These are phyloP conservation scores for Nymphalis urticae DNA, from an alignment of 2,888 invertebrate genomes.

Conservation along the genomic window DNA sequence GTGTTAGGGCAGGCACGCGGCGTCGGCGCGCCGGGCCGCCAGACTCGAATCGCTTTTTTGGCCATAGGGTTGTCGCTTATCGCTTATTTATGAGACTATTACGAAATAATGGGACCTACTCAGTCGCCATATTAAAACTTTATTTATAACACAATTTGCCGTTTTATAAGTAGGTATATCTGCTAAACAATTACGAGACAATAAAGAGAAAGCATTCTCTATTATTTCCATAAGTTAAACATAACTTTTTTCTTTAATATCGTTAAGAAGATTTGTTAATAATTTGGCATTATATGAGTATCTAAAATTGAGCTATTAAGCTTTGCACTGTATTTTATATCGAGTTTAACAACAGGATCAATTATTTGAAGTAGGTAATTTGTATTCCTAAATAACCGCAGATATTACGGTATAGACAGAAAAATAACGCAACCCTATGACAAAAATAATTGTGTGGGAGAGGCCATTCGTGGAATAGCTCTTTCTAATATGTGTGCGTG, in stretches of 20 bases:
- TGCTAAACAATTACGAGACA: too few species aligned
- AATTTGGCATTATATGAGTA: too few species aligned
- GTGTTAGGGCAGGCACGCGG: slow-evolving; percentile 77
- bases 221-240: too few species aligned
- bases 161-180: not conserved
- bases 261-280: too few species aligned
- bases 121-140: not conserved
- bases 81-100: slow-evolving; percentile 22
- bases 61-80: slow-evolving; percentile 58
- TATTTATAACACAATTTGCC: not conserved
- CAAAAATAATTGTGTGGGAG: slow-evolving; percentile 68
- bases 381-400: not conserved
- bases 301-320: too few species aligned
- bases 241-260: too few species aligned
- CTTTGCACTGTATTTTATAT: too few species aligned
- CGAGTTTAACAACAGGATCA: not conserved
- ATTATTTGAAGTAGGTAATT: not conserved
- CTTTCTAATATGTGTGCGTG: slow-evolving; percentile 57
- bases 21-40: slow-evolving; percentile 53
- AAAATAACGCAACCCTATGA: slow-evolving; percentile 38
- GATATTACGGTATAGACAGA: not conserved
- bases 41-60: slow-evolving; percentile 62
- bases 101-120: not conserved
- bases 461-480: slow-evolving; percentile 75
- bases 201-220: too few species aligned